Evolutionary conservation across 2,113 vertebrate species (phyloP).

Genomic region (Tragulus kanchil): DNA sequence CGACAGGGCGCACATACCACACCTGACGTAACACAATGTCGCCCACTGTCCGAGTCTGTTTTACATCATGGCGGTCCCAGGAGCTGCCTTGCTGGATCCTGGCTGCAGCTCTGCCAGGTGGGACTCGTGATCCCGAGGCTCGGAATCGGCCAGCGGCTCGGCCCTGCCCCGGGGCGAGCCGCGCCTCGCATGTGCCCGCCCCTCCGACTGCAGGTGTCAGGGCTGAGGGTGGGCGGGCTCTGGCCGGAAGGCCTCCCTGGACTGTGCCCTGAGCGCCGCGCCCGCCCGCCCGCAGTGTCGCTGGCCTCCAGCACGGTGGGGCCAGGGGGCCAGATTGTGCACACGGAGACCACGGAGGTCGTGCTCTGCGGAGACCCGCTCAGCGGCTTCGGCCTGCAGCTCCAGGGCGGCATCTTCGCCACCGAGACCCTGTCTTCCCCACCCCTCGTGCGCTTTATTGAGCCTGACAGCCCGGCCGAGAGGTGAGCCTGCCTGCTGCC

Average conservation of each 20-base stretch:
- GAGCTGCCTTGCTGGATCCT: not conserved
- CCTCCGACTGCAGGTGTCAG: not conserved
- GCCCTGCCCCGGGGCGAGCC: not conserved
- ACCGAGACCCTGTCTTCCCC: constrained; percentile 96
- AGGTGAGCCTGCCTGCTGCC: constrained; percentile 89
- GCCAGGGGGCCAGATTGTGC: constrained; percentile 97
- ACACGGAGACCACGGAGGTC: constrained; percentile 95
- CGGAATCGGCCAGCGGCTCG: not conserved
- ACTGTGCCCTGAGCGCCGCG: not conserved
- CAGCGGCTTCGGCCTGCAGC: constrained; percentile 97
- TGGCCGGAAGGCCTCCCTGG: not conserved
- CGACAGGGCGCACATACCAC: not conserved
- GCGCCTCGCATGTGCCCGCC: not conserved
- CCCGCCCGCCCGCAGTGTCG: constrained; percentile 89
- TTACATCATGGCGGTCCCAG: not conserved
- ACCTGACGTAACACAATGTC: too few relatives aligned
- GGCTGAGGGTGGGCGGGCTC: not conserved
- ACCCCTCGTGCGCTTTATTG: constrained; percentile 96
- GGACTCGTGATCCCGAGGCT: not conserved
- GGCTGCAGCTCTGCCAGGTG: not conserved
- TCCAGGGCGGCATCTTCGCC: constrained; percentile 98
- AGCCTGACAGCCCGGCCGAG: constrained; percentile 97
- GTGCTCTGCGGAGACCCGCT: constrained; percentile 96
- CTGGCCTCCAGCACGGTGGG: constrained; percentile 96
- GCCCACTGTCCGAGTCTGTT: not conserved